phyloP scores from a whole-genome alignment of 2,113 vertebrate genomes.

The Neodon shergylaensis region DNA sequence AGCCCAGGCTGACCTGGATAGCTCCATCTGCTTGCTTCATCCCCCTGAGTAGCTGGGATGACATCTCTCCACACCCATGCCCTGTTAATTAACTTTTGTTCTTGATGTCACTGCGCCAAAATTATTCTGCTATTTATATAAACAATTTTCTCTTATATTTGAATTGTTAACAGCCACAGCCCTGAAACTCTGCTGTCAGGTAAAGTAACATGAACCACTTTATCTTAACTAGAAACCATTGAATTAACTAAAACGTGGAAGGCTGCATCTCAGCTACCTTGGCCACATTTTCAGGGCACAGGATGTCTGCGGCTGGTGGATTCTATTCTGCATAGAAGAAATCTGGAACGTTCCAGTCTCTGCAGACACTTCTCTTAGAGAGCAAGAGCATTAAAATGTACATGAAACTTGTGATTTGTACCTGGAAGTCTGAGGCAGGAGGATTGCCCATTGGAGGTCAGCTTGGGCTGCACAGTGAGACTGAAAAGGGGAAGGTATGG shows the following conservation, averaged over 20 bases:
- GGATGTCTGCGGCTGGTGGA: neutral
- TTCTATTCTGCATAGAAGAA: neutral
- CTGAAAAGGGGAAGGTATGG: neutral
- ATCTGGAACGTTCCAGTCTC: neutral
- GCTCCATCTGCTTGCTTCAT: too few relatives aligned
- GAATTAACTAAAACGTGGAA: too few relatives aligned
- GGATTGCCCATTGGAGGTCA: neutral
- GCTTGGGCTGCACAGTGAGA: too few relatives aligned
- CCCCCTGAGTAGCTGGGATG: too few relatives aligned
- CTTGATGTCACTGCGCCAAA: neutral
- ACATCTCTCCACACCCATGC: neutral
- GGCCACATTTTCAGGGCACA: neutral
- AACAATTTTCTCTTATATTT: too few relatives aligned
- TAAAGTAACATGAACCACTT: neutral
- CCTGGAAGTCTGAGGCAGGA: neutral
- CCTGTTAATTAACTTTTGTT: neutral
- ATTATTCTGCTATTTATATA: neutral
- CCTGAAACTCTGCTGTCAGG: neutral
- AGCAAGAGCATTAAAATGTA: neutral
- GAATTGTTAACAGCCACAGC: neutral
- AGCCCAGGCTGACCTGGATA: neutral
- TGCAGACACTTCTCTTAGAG: neutral
- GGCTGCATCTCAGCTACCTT: neutral
- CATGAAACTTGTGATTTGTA: neutral
- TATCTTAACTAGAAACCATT: neutral